Percentiles rank a stretch among this genome's conserved stretches.
Conservation (phyloP, 2,113 vertebrate genomes). For the Leptodactylus fuscus region DNA sequence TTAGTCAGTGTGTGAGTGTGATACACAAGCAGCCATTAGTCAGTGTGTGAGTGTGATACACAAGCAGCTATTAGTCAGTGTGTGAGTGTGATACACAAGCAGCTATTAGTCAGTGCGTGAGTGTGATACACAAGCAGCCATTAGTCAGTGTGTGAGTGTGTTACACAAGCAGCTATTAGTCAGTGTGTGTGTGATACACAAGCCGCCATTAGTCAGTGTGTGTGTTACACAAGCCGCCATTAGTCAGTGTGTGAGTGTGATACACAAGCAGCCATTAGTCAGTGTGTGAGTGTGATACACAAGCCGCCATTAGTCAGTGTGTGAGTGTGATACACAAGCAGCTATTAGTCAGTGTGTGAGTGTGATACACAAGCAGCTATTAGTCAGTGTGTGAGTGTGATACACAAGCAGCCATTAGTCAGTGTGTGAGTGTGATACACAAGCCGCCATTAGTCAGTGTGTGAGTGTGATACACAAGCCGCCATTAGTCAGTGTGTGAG, state of each 20-base stretch:
- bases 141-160: too few relatives aligned
- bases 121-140: too few relatives aligned
- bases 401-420: conserved; percentile 13
- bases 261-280: conserved; percentile 13
- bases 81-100: too few relatives aligned
- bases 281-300: background rate
- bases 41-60: background rate
- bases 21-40: conserved; percentile 10
- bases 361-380: background rate
- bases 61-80: background rate
- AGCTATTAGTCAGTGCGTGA: background rate
- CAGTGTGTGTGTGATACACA: background rate
- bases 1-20: background rate
- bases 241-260: background rate
- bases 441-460: background rate
- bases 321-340: background rate
- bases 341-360: background rate
- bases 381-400: background rate
- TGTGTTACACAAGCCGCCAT: background rate
- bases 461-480: too few relatives aligned
- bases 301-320: background rate
- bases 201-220: background rate
- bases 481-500: background rate
- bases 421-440: background rate
- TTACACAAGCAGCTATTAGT: conserved; percentile 9